Evolutionary conservation across 2,888 invertebrate genomes (phyloP).

Genomic region (Dicyrtoma fusca): DNA sequence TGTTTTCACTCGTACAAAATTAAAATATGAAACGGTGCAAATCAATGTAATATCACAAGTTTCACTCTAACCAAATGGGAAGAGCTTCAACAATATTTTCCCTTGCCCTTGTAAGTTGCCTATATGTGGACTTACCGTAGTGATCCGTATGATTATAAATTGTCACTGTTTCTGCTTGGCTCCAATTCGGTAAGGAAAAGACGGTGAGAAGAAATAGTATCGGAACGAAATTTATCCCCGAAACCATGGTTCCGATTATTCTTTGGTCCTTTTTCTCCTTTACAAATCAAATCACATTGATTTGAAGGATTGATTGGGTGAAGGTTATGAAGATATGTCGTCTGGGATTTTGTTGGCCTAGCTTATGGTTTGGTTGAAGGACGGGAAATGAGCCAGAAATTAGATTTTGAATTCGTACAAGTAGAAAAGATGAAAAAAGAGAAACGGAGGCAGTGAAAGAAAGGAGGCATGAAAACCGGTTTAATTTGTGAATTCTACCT

Average conservation of each 20-base stretch:
- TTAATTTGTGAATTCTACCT: constrained; percentile 14
- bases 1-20: too few species aligned
- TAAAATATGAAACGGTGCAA: too few species aligned
- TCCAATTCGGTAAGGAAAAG: constrained; percentile 4
- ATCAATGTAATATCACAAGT: too few species aligned
- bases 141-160: constrained; percentile 31
- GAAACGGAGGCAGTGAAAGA: neutral
- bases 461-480: constrained; percentile 16
- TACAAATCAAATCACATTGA: neutral
- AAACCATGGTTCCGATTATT: constrained; percentile 6
- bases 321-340: too few species aligned
- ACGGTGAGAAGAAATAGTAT: constrained; percentile 4
- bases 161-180: constrained; percentile 24
- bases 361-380: neutral
- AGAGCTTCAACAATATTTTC: neutral
- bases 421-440: constrained; percentile 1
- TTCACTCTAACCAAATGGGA: too few species aligned
- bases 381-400: neutral
- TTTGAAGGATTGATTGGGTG: neutral
- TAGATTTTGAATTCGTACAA: too few species aligned
- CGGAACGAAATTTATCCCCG: neutral
- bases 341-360: too few species aligned
- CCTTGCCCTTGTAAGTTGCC: neutral
- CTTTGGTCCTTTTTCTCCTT: neutral
- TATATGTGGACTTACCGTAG: constrained; percentile 24